These are phyloP conservation scores for Enteromius argenteus DNA, from an alignment of 2,797 vertebrate genomes.

Conservation along the genomic window DNA sequence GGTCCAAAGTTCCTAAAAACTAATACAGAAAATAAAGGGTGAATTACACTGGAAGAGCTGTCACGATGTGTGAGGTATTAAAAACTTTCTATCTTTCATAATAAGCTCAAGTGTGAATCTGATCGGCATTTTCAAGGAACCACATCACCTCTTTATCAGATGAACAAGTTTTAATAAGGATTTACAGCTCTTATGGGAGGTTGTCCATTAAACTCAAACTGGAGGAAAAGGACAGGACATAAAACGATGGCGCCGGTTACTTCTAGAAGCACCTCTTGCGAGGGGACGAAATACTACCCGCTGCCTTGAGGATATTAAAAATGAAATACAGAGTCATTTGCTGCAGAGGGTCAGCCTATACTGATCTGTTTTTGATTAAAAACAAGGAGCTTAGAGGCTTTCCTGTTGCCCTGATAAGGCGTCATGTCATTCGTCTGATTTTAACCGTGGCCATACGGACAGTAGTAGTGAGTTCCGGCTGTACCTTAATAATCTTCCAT, in stretches of 20 bases:
- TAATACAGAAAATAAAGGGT: background rate
- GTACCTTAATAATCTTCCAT: constrained; percentile 64
- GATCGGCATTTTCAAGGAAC: constrained; percentile 6
- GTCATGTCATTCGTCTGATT: constrained; percentile 64
- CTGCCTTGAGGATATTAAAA: constrained; percentile 71
- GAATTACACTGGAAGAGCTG: background rate
- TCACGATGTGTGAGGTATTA: background rate
- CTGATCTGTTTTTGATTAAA: constrained; percentile 71
- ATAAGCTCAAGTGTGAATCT: constrained; percentile 30
- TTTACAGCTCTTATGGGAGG: constrained; percentile 44
- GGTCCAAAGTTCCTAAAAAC: background rate
- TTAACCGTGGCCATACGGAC: constrained; percentile 53
- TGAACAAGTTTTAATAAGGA: constrained; percentile 41
- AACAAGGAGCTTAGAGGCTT: constrained; percentile 61
- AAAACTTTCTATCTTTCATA: constrained; percentile 1
- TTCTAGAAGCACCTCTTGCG: constrained; percentile 51
- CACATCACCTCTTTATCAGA: constrained; percentile 29
- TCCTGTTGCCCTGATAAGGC: constrained; percentile 59
- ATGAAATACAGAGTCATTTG: constrained; percentile 69
- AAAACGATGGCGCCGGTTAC: constrained; percentile 55
- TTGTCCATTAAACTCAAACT: constrained; percentile 46
- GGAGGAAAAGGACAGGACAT: constrained; percentile 45
- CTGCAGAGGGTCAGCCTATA: constrained; percentile 59
- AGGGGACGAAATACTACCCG: constrained; percentile 64
- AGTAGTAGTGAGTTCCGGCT: constrained; percentile 40